Evolutionary conservation across 2,797 vertebrate species (phyloP), one percentile per base, ranked within the genome.

Genomic region (Nothura maculosa): DNA sequence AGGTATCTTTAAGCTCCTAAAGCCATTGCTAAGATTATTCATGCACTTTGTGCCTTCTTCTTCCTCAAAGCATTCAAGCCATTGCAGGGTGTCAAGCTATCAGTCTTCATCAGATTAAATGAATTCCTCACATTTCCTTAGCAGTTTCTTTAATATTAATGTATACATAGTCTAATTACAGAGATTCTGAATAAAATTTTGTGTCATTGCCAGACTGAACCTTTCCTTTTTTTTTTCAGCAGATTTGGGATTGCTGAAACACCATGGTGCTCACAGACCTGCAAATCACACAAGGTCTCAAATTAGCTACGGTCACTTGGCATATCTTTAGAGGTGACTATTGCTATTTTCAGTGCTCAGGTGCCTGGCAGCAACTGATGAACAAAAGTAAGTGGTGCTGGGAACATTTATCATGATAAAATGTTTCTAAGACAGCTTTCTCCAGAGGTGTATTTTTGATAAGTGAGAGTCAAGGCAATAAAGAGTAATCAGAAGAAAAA

Each of bases 401-500:
- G 58, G 64, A 83, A 78, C 42, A 94, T 94, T 93, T 80, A 78
- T 94, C 90, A 80, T 80, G 90, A 78, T 94, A 89, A 94, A 85
- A 17, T 19, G 48, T 5, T 25, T 18, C 42, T 82, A 38, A 87
- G 54, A 52, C 58, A 87, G 47, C 24, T 69, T 90, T 55, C 94
- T 90, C 36, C 42, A 78, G 78, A 82, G 21, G 8, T 55, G 61
- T 62, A 6, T 22, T 82, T 89, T 85, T 69, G 50, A 82, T 89
- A 89, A 60, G 43, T 21, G 45, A 55, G 4, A 68, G 22, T 45
- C 13, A 74, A 45, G 18, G 22, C 27, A 73, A 52, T 58, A 66
- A 81, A 75, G 24, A 68, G 63, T 28, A 78, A 63, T 48, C 11
- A 66, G 58, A 64, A 89, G 3, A 58, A 66, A 54, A 94, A 78